Conservation (phyloP, 2,113 vertebrate genomes). For the Trematomus loennbergii region DNA sequence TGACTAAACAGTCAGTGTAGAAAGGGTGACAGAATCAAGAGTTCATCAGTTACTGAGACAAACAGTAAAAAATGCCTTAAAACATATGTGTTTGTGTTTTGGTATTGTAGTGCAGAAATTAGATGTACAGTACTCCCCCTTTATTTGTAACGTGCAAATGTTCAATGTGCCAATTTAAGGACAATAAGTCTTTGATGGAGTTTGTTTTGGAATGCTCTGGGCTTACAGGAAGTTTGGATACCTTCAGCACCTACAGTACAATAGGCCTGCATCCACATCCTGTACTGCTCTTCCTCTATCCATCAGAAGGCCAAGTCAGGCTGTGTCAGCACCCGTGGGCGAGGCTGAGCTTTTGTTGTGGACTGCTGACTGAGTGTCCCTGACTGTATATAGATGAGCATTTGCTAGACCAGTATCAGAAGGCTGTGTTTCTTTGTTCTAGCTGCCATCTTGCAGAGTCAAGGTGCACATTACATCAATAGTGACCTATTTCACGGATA, state of each 20-base stretch:
- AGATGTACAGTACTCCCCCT: background rate
- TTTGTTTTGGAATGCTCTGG: slow-evolving; percentile 40
- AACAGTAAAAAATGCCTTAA: background rate
- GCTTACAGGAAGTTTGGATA: slow-evolving; percentile 59
- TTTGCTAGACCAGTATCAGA: slow-evolving; percentile 5
- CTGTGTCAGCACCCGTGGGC: slow-evolving; percentile 65
- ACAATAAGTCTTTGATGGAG: slow-evolving; percentile 40
- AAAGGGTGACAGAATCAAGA: background rate
- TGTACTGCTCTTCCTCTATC: slow-evolving; percentile 48
- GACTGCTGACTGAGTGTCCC: slow-evolving; percentile 56
- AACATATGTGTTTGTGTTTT: background rate
- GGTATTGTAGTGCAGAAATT: background rate
- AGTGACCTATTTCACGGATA: background rate
- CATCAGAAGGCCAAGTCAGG: slow-evolving; percentile 44
- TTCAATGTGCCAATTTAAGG: background rate
- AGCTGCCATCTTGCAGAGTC: background rate
- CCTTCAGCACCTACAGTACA: slow-evolving; percentile 58
- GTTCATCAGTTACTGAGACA: background rate
- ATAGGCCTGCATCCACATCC: slow-evolving; percentile 59
- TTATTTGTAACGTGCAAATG: background rate
- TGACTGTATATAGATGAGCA: slow-evolving; percentile 37
- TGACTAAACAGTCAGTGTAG: background rate
- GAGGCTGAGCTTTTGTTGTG: slow-evolving; percentile 58
- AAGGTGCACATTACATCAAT: background rate
- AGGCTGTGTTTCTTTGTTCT: background rate